Evolutionary conservation across 2,888 invertebrate species (phyloP).

Genomic region (Hedychridium roseum): DNA sequence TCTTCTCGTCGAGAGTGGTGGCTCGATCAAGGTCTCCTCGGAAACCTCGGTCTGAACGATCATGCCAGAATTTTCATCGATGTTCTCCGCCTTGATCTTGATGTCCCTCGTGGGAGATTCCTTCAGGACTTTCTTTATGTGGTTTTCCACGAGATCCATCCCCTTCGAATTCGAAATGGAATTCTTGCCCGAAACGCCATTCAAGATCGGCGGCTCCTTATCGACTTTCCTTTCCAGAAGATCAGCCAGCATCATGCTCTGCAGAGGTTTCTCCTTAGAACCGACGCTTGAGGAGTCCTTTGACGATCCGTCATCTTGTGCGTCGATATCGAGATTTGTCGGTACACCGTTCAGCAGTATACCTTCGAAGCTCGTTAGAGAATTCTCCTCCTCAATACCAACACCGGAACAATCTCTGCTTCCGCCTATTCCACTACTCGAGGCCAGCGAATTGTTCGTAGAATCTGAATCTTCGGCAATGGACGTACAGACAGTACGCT

Average conservation of each 20-base stretch:
- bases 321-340: conserved; percentile 65
- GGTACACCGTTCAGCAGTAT: conserved; percentile 69
- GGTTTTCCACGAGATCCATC: conserved; percentile 70
- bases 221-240: conserved; percentile 80
- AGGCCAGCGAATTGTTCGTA: conserved; percentile 69
- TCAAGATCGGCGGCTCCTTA: conserved; percentile 69
- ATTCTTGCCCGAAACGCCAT: conserved; percentile 69
- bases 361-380: conserved; percentile 72
- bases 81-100: conserved; percentile 49
- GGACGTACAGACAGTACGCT: conserved; percentile 50
- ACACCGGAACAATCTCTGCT: conserved; percentile 64
- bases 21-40: conserved; percentile 55
- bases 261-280: conserved; percentile 69
- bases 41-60: conserved; percentile 53
- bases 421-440: conserved; percentile 67
- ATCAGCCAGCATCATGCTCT: conserved; percentile 77
- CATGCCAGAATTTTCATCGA: conserved; percentile 44
- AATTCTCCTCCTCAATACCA: conserved; percentile 70
- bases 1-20: conserved; percentile 53
- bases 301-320: conserved; percentile 67
- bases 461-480: conserved; percentile 65
- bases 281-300: conserved; percentile 63
- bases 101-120: conserved; percentile 53
- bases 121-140: conserved; percentile 66
- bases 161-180: conserved; percentile 70